Percentiles rank a stretch among this genome's conserved stretches.
These are phyloP conservation scores for Rhea pennata DNA, from an alignment of 2,113 vertebrate species.

Conservation along the genomic window DNA sequence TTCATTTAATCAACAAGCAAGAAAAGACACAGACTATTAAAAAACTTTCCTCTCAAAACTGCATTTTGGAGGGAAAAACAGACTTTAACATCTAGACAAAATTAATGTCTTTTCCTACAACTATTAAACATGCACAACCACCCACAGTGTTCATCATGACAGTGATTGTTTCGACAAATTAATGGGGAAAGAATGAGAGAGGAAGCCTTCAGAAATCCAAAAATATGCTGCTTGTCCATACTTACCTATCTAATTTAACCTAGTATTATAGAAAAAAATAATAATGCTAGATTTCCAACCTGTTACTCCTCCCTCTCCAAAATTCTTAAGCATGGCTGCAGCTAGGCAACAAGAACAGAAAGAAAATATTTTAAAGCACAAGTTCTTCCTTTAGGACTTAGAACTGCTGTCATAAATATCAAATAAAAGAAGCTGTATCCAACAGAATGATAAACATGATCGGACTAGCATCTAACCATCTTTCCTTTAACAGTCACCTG, in stretches of 20 bases:
- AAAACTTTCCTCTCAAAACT: not conserved
- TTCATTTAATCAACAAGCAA: not conserved
- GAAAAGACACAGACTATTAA: not conserved
- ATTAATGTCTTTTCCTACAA: not conserved
- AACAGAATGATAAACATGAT: accelerated
- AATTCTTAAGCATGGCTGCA: not conserved
- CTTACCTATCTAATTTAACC: not conserved
- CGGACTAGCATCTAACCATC: not conserved
- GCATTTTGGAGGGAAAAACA: not conserved
- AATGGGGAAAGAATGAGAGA: not conserved
- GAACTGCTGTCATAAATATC: not conserved
- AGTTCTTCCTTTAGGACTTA: not conserved
- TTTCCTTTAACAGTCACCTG: not conserved
- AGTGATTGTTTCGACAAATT: not conserved
- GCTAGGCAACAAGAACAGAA: not conserved
- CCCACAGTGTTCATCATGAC: not conserved
- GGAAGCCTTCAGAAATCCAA: not conserved
- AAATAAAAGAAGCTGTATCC: not conserved
- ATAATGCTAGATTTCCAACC: not conserved
- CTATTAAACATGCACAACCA: not conserved
- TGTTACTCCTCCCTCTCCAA: accelerated
- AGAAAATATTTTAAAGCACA: not conserved
- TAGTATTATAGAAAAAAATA: not conserved
- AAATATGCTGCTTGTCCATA: accelerated
- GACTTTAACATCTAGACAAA: not conserved